These are phyloP conservation scores for Trichogramma pretiosum DNA, from an alignment of 1,140 invertebrate genomes.

Conservation along the genomic window DNA sequence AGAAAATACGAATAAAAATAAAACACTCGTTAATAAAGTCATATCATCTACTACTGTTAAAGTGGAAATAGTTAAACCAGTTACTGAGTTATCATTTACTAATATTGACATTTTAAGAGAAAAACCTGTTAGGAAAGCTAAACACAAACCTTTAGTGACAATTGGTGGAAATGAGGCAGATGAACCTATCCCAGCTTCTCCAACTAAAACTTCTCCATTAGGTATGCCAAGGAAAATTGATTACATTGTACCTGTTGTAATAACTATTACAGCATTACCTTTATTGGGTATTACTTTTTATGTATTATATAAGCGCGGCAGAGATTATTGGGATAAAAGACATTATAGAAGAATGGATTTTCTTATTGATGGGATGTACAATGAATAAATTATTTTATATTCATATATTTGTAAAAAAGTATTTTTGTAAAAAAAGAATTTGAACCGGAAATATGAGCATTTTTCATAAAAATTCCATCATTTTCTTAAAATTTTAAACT, in stretches of 20 bases:
- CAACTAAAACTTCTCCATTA: slow-evolving; percentile 22
- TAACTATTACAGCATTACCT: slow-evolving; percentile 55
- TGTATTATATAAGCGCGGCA: slow-evolving; percentile 53
- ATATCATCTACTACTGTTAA: too few relatives aligned
- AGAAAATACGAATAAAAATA: too few relatives aligned
- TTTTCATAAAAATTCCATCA: slow-evolving; percentile 12
- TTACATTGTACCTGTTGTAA: slow-evolving; percentile 57
- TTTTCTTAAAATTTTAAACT: slow-evolving; percentile 6
- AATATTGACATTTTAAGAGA: too few relatives aligned
- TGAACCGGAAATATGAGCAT: too few relatives aligned
- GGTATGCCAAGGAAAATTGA: slow-evolving; percentile 41
- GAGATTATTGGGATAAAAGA: slow-evolving; percentile 66
- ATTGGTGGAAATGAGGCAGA: slow-evolving; percentile 28
- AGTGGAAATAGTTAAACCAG: too few relatives aligned
- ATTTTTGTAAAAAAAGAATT: slow-evolving; percentile 3
- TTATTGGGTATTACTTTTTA: slow-evolving; percentile 52
- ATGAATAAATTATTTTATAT: slow-evolving; percentile 47
- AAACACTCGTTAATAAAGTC: too few relatives aligned
- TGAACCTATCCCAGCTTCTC: slow-evolving; percentile 29
- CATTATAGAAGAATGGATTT: slow-evolving; percentile 73
- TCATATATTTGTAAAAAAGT: slow-evolving; percentile 4
- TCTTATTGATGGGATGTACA: slow-evolving; percentile 71
- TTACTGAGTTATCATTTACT: too few relatives aligned
- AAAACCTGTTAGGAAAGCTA: slow-evolving; percentile 25
- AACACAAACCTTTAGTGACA: slow-evolving; percentile 39